Conservation (phyloP, 2,888 invertebrate genomes). For the Papilio elwesi region DNA sequence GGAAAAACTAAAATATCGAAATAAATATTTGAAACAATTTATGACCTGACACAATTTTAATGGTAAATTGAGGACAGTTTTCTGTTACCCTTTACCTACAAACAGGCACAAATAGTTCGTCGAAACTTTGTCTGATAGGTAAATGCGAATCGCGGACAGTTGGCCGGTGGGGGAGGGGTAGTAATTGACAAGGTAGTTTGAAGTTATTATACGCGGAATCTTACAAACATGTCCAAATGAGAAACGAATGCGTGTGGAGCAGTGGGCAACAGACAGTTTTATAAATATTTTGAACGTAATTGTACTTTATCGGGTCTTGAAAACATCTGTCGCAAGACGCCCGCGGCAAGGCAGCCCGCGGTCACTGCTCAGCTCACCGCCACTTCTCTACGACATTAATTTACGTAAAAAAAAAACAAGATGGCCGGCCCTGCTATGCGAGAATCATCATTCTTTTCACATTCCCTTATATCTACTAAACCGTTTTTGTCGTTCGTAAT, state of each 20-base stretch:
- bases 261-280: background rate
- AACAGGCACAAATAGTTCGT: too few relatives aligned
- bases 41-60: background rate
- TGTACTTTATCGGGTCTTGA: slow-evolving; percentile 33
- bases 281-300: background rate
- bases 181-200: too few relatives aligned
- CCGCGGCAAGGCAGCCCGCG: slow-evolving; percentile 73
- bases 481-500: background rate
- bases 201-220: too few relatives aligned
- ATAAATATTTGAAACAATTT: background rate
- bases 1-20: slow-evolving; percentile 17
- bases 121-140: too few relatives aligned
- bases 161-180: too few relatives aligned
- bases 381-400: slow-evolving; percentile 42
- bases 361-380: slow-evolving; percentile 55
- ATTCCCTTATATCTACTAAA: background rate
- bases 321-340: slow-evolving; percentile 59
- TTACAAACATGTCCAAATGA: background rate
- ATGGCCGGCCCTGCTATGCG: background rate
- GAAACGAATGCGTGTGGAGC: background rate
- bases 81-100: too few relatives aligned
- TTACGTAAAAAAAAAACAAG: slow-evolving; percentile 22
- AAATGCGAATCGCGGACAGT: too few relatives aligned
- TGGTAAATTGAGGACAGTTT: background rate
- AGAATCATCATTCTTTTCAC: background rate